A percentile compares a stretch with the other conserved stretches of the same genome.
Conservation (phyloP, 2,888 invertebrate genomes). For the Synergus gifuensis region DNA sequence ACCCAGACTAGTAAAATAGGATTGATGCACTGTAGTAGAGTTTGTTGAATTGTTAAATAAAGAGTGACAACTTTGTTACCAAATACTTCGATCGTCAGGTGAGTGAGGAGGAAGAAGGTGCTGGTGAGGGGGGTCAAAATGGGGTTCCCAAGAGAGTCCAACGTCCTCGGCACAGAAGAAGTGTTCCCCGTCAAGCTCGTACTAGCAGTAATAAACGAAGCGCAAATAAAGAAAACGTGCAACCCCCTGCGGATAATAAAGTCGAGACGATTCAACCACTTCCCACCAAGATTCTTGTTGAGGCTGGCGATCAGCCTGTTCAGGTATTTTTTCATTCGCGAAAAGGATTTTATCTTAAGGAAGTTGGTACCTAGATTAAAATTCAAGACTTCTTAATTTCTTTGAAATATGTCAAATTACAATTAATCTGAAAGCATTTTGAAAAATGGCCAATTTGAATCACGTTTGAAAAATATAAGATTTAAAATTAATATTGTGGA, state of each 20-base stretch:
- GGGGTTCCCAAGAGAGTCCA: conserved; percentile 75
- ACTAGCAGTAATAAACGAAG: conserved; percentile 58
- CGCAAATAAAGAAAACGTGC: conserved; percentile 58
- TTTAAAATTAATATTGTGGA: too few species aligned
- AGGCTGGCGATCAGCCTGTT: conserved; percentile 53
- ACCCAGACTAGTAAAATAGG: conserved; percentile 16
- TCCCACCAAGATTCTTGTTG: conserved; percentile 55
- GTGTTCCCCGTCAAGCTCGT: conserved; percentile 68
- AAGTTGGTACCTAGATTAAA: background rate
- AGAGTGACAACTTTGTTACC: conserved; percentile 12
- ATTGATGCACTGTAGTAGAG: background rate
- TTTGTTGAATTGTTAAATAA: background rate
- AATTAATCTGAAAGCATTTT: background rate
- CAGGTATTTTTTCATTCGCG: conserved; percentile 57
- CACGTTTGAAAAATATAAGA: too few species aligned
- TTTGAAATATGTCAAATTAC: background rate
- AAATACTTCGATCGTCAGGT: conserved; percentile 55
- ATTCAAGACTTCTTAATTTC: background rate
- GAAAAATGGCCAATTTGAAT: background rate
- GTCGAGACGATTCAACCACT: conserved; percentile 54
- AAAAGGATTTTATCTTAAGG: background rate
- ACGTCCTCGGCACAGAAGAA: conserved; percentile 78
- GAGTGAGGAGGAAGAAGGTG: conserved; percentile 74
- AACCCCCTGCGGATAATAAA: conserved; percentile 52
- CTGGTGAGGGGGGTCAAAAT: conserved; percentile 76